Percentiles rank a stretch among this genome's conserved stretches.
Evolutionary conservation across 2,113 vertebrate genomes (phyloP).

Genomic region (Atractosteus spatula): DNA sequence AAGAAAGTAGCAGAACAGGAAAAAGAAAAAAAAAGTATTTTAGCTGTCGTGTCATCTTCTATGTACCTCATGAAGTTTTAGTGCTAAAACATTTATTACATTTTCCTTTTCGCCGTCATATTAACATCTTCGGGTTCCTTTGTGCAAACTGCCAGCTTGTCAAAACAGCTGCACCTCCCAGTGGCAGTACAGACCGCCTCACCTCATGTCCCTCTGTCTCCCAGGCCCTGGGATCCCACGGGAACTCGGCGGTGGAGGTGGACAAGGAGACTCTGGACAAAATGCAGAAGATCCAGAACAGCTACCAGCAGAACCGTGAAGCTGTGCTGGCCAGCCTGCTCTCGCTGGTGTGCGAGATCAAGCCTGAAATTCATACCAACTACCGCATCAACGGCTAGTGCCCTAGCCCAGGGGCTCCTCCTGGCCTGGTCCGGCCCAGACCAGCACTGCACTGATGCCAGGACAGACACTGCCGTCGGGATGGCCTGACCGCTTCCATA

Average conservation of each 20-base stretch:
- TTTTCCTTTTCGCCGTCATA: too few relatives aligned
- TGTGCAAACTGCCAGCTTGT: too few relatives aligned
- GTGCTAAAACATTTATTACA: too few relatives aligned
- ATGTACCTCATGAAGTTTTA: too few relatives aligned
- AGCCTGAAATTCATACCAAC: slow-evolving; percentile 91
- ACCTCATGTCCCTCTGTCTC: neutral
- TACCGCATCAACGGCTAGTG: slow-evolving; percentile 83
- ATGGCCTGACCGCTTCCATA: slow-evolving; percentile 25
- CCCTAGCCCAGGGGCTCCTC: too few relatives aligned
- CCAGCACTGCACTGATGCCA: slow-evolving; percentile 1
- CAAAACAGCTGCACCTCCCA: too few relatives aligned
- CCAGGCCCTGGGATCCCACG: slow-evolving; percentile 91
- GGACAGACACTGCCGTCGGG: neutral
- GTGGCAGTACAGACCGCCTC: neutral
- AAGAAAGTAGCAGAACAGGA: too few relatives aligned
- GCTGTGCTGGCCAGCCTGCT: slow-evolving; percentile 80
- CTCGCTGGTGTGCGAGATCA: slow-evolving; percentile 83
- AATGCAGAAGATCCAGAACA: slow-evolving; percentile 78
- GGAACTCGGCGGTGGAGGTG: slow-evolving; percentile 88
- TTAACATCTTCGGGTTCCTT: too few relatives aligned
- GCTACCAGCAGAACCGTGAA: slow-evolving; percentile 82
- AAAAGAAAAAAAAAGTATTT: too few relatives aligned
- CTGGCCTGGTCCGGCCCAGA: neutral
- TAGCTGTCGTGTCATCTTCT: too few relatives aligned
- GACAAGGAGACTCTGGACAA: slow-evolving; percentile 86